Conservation (phyloP, 2,797 vertebrate genomes). For the Acomys russatus region DNA sequence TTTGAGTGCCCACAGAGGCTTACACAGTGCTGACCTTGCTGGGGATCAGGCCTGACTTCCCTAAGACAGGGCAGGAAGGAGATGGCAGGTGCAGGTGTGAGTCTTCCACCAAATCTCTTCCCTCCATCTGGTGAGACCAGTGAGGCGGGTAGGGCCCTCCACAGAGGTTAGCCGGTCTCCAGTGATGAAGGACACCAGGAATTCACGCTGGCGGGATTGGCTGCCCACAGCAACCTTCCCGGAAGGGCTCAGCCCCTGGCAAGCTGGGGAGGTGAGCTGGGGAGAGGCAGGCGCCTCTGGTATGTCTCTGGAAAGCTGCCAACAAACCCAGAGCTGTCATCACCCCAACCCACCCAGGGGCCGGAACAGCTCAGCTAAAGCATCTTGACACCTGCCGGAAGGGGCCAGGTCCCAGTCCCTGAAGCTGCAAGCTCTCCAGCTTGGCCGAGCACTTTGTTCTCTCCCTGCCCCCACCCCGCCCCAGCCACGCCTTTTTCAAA, state of each 20-base stretch:
- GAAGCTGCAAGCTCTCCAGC: background rate
- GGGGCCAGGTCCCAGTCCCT: background rate
- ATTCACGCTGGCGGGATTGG: background rate
- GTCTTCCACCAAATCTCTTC: background rate
- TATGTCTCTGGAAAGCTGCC: constrained; percentile 70
- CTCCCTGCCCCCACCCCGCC: too few species aligned
- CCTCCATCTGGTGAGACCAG: background rate
- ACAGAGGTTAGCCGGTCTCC: background rate
- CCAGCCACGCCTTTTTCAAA: background rate
- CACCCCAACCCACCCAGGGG: background rate
- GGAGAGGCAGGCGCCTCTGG: constrained; percentile 63
- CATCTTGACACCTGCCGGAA: background rate
- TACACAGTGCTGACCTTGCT: background rate
- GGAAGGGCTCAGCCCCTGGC: background rate
- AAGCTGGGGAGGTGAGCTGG: background rate
- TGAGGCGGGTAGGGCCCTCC: background rate
- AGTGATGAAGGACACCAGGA: constrained; percentile 38
- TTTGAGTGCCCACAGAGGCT: background rate
- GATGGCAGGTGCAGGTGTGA: too few species aligned
- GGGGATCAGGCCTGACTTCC: background rate
- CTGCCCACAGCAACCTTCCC: constrained; percentile 62
- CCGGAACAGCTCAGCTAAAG: background rate
- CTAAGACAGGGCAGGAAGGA: background rate
- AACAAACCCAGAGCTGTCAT: constrained; percentile 39
- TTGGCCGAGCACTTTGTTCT: too few species aligned